These are phyloP conservation scores for Cyrtonyx montezumae DNA, from an alignment of 2,113 vertebrate genomes.

Conservation along the genomic window DNA sequence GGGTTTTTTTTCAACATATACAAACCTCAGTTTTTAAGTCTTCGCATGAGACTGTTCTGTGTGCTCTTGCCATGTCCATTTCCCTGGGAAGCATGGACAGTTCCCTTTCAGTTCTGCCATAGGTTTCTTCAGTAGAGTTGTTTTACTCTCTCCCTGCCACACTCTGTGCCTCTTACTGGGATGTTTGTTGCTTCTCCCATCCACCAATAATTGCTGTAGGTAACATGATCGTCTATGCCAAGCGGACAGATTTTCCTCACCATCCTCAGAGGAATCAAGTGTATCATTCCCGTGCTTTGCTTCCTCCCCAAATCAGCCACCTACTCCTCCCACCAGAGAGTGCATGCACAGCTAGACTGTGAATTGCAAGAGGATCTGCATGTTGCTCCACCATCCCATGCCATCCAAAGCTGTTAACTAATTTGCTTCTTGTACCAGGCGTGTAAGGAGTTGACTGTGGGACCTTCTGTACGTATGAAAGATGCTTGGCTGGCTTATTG, in stretches of 20 bases:
- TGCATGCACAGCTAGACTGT: conserved; percentile 31
- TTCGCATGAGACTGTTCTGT: not conserved
- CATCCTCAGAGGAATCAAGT: conserved; percentile 53
- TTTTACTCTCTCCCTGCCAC: not conserved
- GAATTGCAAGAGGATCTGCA: conserved; percentile 31
- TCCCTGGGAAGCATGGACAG: not conserved
- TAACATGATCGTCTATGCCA: conserved; percentile 51
- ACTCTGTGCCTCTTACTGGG: rapidly evolving
- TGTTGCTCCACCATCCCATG: conserved; percentile 4
- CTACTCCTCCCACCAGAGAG: conserved; percentile 61
- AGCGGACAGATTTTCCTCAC: conserved; percentile 64
- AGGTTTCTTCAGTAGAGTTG: not conserved
- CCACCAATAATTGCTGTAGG: conserved; percentile 34
- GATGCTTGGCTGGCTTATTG: not conserved
- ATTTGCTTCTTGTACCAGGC: not conserved
- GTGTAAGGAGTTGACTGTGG: not conserved
- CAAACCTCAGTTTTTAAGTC: not conserved
- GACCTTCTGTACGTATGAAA: not conserved
- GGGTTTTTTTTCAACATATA: not conserved
- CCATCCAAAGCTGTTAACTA: conserved; percentile 29
- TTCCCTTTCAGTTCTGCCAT: not conserved
- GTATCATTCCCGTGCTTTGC: conserved; percentile 48
- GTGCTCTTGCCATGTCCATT: not conserved
- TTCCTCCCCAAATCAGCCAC: conserved; percentile 56
- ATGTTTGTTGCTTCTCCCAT: not conserved